Evolutionary conservation across 2,797 vertebrate genomes (phyloP), one percentile per base, ranked within the genome.

Genomic region (Meriones psammophilus): DNA sequence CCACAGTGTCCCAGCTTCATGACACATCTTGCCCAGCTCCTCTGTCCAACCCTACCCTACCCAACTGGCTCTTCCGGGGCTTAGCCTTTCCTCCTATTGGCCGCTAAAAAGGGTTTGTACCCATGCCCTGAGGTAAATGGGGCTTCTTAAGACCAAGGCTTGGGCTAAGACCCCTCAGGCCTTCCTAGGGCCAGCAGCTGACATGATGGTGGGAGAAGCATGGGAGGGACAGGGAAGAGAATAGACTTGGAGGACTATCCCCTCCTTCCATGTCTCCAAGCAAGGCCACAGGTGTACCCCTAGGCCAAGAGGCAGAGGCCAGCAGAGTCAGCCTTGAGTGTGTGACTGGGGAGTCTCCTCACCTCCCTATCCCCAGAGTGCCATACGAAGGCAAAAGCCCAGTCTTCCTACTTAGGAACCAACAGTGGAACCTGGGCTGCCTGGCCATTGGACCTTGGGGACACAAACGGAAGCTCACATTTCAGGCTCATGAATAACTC

Each of bases 401-500:
- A 33, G 71, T 76, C 80, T 86, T n/a, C 76, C 50, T 56, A 10
- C 28, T 83, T 28, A 77, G 9, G 64, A 95, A 79, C 62, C 94
- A 39, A n/a, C 26, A 50, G 89, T 87, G 26, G 95, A 95, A 81
- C 79, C 77, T 94, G 22, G 88, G 92, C 91, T 83, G 91, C 58
- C 60, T 86, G 66, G 54, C 92, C 10, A n/a, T 2, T 1, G 69
- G 62, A 77, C 91, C 85, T 39, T 50, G 24, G 56, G 86, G 80
- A 60, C 83, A 14, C 66, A 54, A 28, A 64, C 39, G 3, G 92
- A 91, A 30, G 94, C 97, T 97, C 97, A 89, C 62, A 71, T 98
- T 97, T 86, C 97, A 95, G 14, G 42, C 64, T 97, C 96, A 94
- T 98, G 89, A 98, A 98, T 98, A 97, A 98, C 96, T 91, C 94